Conservation (phyloP, 2,797 vertebrate genomes). For the Pseudochirops corinnae region DNA sequence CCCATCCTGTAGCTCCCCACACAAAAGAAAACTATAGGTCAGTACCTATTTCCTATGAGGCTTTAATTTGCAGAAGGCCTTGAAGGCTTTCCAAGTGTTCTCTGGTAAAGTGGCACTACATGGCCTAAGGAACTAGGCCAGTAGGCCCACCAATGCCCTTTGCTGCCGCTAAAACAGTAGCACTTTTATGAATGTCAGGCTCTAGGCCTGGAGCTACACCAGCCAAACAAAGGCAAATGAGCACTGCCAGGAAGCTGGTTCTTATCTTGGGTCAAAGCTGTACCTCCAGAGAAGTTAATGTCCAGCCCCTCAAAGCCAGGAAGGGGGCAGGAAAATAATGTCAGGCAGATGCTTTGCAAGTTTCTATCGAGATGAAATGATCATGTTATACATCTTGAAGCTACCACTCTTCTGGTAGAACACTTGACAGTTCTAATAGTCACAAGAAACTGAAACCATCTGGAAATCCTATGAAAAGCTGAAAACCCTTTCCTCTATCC, state of each 20-base stretch:
- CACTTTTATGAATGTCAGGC: background rate
- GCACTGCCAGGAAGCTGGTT: background rate
- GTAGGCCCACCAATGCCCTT: background rate
- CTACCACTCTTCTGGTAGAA: conserved; percentile 34
- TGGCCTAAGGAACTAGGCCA: background rate
- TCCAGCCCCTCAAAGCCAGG: conserved; percentile 20
- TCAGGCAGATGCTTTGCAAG: conserved; percentile 68
- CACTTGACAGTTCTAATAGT: background rate
- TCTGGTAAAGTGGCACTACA: background rate
- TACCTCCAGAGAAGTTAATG: background rate
- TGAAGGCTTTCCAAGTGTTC: background rate
- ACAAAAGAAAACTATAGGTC: background rate
- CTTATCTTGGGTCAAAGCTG: background rate
- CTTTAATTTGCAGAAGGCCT: background rate
- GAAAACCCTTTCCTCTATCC: conserved; percentile 51
- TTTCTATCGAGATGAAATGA: conserved; percentile 63
- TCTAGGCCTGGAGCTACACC: background rate
- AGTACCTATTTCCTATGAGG: background rate
- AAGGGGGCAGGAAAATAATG: conserved; percentile 63
- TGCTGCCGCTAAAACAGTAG: background rate
- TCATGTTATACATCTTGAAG: background rate
- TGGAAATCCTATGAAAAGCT: conserved; percentile 67
- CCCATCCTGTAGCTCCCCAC: background rate
- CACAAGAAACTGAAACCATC: conserved; percentile 46
- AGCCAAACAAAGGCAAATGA: background rate